Base-by-base conservation (phyloP, 2,797 vertebrate genomes). In the Esox masquinongy region DNA sequence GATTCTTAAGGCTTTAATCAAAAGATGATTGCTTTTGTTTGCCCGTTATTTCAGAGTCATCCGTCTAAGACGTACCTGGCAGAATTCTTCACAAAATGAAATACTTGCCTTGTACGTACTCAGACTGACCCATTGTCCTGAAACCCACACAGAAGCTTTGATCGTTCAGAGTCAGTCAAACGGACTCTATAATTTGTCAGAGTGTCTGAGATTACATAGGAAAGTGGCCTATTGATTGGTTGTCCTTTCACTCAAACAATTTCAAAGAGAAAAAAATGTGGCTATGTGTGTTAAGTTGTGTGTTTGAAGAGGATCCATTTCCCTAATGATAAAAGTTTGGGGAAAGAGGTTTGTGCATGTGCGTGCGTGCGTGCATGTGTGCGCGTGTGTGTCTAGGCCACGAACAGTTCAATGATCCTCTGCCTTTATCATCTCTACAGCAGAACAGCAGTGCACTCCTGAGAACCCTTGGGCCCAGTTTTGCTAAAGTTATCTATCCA, bases 21-120 rank as follows among this genome's bases (percentile, higher is more conserved):
- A 86, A 85, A 80, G 47, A 87, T 80, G 68, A 79, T 83, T 88
- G 79, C 74, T 87, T 88, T 76, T 83, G 79, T 79, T 85, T 80
- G 68, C 68, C 77, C 56, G 53, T 68, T 79, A 59, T 76, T 70
- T 80, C 64, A 77, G 51, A 36, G 43, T 79, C 73, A 70, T 73
- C 43, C 56, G 17, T 64, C 70, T 71, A 72, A 76, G 56, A 72
- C 79, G 69, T 68, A 81, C 70, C 47, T 79, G 77, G 77, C 77
- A 64, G 14, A 66, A 72, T 68, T 70, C 69, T 74, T 16, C 47
- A 71, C 49, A 63, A 72, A 68, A 63, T 63, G 26, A 31, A 74
- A 49, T 68, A 70, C 72, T 66, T 43, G 29, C 66, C 68, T 5
- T 73, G 66, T 24, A 50, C 29, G 19, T 59, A 31, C 26, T 36